phyloP scores from a whole-genome alignment of 2,113 vertebrate species.

The Strigops habroptila region DNA sequence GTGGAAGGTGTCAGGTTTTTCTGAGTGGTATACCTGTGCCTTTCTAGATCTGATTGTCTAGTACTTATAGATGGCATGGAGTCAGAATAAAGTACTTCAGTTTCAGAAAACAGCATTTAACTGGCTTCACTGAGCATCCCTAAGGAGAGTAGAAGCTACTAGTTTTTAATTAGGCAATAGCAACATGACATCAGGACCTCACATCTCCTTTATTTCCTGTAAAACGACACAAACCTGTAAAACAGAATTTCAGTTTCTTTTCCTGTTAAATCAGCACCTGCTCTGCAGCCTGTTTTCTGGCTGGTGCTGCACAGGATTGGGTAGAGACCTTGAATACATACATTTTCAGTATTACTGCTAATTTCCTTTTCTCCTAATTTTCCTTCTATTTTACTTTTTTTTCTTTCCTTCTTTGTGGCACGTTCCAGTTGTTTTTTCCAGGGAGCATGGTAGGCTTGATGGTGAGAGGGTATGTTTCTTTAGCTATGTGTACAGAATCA shows the following conservation, averaged over 20 bases:
- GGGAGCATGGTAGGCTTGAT: neutral
- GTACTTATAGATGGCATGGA: neutral
- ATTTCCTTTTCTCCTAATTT: neutral
- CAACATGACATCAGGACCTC: neutral
- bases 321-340: neutral
- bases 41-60: neutral
- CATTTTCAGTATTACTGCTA: neutral
- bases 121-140: neutral
- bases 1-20: neutral
- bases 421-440: neutral
- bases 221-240: neutral
- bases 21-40: neutral
- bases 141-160: neutral
- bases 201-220: neutral
- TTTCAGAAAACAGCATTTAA: neutral
- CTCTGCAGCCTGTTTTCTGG: neutral
- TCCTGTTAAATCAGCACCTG: neutral
- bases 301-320: neutral
- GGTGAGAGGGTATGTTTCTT: neutral
- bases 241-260: neutral
- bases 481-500: fast-evolving
- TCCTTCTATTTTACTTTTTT: too few species aligned
- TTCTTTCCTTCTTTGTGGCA: neutral
- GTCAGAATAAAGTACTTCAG: neutral
- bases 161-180: neutral